phyloP scores from a whole-genome alignment of 2,113 vertebrate genomes.

The Gila orcuttii region DNA sequence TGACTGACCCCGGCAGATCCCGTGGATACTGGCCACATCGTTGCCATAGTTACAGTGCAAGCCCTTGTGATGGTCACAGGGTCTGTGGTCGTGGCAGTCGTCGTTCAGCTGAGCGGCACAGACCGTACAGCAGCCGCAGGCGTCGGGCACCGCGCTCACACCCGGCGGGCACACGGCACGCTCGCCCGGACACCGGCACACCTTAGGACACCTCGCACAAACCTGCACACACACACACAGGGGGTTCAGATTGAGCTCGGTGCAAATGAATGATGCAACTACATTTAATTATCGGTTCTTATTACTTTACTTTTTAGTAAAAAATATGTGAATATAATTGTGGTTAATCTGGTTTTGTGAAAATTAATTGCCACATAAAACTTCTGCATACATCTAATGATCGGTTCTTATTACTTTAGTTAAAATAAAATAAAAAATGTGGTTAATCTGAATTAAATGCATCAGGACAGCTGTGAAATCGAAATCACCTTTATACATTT shows the following conservation, averaged over 20 bases:
- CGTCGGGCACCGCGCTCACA: constrained; percentile 73
- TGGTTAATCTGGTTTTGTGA: too few species aligned
- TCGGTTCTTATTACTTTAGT: too few species aligned
- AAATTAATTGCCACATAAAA: too few species aligned
- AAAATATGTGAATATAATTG: too few species aligned
- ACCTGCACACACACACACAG: constrained; percentile 61
- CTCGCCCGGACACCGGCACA: constrained; percentile 65
- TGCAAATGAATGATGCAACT: neutral
- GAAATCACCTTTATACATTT: too few species aligned
- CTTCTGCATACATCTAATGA: too few species aligned
- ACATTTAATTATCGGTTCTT: neutral
- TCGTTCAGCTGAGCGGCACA: constrained; percentile 83
- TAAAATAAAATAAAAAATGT: too few species aligned
- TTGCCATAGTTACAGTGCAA: constrained; percentile 84
- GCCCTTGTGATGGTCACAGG: constrained; percentile 83
- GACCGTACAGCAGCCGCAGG: constrained; percentile 82
- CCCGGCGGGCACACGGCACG: constrained; percentile 73
- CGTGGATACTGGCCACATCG: constrained; percentile 70
- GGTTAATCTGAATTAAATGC: too few species aligned
- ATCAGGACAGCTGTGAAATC: too few species aligned
- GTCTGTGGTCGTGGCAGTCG: constrained; percentile 74
- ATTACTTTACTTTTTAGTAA: too few species aligned
- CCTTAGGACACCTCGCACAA: constrained; percentile 62
- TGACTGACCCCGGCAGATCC: constrained; percentile 82
- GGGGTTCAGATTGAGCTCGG: neutral